Percentiles rank a stretch among this genome's conserved stretches.
Evolutionary conservation across 2,888 invertebrate species (phyloP).

Genomic region (Cenopis cana): DNA sequence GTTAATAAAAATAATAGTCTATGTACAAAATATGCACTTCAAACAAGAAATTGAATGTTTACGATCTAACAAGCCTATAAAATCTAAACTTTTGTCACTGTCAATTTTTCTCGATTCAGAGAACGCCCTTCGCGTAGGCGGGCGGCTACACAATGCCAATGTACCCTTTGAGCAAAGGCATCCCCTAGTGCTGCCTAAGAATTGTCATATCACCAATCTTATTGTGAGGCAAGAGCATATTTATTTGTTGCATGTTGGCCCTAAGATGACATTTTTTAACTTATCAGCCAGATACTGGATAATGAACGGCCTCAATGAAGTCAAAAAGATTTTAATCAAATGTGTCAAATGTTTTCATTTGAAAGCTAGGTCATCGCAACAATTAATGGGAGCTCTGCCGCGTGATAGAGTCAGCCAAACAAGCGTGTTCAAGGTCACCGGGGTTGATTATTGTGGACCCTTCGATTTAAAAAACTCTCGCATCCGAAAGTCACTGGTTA

Average conservation of each 20-base stretch:
- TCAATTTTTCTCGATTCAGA: not conserved
- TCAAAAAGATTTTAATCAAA: not conserved
- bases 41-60: not conserved
- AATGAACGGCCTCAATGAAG: not conserved
- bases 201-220: not conserved
- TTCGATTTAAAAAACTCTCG: slow-evolving; percentile 8
- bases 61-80: not conserved
- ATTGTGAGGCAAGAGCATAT: not conserved
- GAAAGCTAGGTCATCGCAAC: not conserved
- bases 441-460: not conserved
- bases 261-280: not conserved
- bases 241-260: not conserved
- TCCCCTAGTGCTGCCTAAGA: slow-evolving; percentile 3
- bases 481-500: not conserved
- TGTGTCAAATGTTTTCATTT: too few relatives aligned
- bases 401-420: slow-evolving; percentile 1
- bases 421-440: not conserved
- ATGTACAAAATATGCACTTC: not conserved
- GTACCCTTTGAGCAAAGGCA: slow-evolving; percentile 8
- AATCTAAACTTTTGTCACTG: not conserved
- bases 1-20: not conserved
- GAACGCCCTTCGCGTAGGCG: not conserved
- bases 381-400: slow-evolving; percentile 14
- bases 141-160: slow-evolving; percentile 10
- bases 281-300: not conserved